Percentiles rank a stretch among this genome's conserved stretches.
Conservation (phyloP, 2,113 vertebrate species). For the Boleophthalmus pectinirostris region DNA sequence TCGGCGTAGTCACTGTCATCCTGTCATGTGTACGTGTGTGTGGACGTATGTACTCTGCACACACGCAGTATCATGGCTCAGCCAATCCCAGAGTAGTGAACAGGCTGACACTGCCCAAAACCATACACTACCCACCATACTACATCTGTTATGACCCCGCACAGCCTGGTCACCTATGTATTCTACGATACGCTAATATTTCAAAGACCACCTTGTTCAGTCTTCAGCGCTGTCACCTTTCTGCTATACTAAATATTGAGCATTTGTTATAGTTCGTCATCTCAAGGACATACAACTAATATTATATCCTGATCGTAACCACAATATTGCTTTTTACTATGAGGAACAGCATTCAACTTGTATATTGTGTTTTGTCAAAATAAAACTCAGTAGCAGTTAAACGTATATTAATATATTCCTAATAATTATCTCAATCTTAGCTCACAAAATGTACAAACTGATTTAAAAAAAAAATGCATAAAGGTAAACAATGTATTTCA, state of each 20-base stretch:
- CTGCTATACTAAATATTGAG: conserved; percentile 19
- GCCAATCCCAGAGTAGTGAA: conserved; percentile 35
- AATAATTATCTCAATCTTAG: not conserved
- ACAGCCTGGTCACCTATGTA: conserved; percentile 26
- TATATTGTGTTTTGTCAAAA: conserved; percentile 35
- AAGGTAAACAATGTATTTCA: not conserved
- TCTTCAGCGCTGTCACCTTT: conserved; percentile 29
- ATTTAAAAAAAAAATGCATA: conserved; percentile 27
- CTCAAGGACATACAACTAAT: conserved; percentile 36
- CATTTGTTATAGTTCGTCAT: conserved; percentile 42
- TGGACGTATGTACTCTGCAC: conserved; percentile 38
- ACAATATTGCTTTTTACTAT: conserved; percentile 36
- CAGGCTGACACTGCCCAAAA: conserved; percentile 52
- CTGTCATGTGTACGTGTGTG: conserved; percentile 25
- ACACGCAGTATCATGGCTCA: conserved; percentile 28
- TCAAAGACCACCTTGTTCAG: conserved; percentile 14
- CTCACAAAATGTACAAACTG: not conserved
- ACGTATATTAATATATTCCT: not conserved
- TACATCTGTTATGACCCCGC: conserved; percentile 25
- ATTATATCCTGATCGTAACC: conserved; percentile 18
- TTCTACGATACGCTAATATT: conserved; percentile 34
- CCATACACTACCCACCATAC: conserved; percentile 36
- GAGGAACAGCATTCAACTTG: conserved; percentile 34
- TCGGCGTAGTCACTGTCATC: conserved; percentile 55
- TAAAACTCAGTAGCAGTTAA: not conserved